Evolutionary conservation across 1,140 invertebrate species (phyloP).

Genomic region (Dufourea novaeangliae): DNA sequence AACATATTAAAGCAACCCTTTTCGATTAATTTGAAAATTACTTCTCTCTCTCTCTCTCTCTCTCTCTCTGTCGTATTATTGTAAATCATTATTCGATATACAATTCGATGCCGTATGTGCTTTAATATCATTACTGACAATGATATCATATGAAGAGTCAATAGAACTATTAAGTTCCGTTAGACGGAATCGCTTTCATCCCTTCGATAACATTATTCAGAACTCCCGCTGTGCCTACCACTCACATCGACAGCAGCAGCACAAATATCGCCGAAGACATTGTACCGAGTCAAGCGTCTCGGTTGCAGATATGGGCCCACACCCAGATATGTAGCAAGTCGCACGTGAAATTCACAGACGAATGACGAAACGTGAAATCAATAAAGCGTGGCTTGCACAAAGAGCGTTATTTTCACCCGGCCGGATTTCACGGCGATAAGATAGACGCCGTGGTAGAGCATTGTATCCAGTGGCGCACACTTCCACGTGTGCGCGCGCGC

Average conservation of each 20-base stretch:
- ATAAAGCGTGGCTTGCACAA: conserved; percentile 16
- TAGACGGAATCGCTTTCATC: too few relatives aligned
- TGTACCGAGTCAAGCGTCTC: neutral
- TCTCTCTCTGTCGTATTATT: too few relatives aligned
- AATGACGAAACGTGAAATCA: conserved; percentile 30
- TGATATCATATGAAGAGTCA: too few relatives aligned
- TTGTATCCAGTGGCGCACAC: conserved; percentile 17
- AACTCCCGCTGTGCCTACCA: neutral
- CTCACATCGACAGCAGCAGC: neutral
- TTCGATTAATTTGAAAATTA: too few relatives aligned
- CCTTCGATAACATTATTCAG: neutral
- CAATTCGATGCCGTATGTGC: too few relatives aligned
- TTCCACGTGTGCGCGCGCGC: neutral
- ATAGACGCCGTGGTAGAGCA: conserved; percentile 23
- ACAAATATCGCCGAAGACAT: neutral
- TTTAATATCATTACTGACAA: too few relatives aligned
- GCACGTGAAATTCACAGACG: conserved; percentile 26
- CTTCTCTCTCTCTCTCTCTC: too few relatives aligned
- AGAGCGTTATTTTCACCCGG: conserved; percentile 34
- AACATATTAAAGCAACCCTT: too few relatives aligned
- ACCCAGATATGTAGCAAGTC: neutral
- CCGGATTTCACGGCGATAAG: conserved; percentile 50
- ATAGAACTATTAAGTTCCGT: too few relatives aligned
- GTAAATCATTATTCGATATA: too few relatives aligned
- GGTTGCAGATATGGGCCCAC: neutral